These are phyloP conservation scores for Hirundichthys speculiger DNA, from an alignment of 2,113 vertebrate genomes.

Conservation along the genomic window DNA sequence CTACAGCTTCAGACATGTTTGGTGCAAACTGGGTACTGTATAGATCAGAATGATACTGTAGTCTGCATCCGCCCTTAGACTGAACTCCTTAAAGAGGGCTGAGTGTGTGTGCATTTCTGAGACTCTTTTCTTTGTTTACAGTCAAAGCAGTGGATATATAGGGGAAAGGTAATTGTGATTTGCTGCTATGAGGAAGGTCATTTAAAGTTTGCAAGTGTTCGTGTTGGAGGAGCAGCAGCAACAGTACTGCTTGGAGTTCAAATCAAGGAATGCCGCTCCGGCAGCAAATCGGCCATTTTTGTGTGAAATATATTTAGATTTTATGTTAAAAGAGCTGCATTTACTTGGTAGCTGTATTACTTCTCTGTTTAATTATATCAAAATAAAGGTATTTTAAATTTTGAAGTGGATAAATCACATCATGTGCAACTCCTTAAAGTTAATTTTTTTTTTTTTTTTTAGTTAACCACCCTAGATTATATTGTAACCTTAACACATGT, in stretches of 20 bases:
- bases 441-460: constrained; percentile 1
- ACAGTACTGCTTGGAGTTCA: constrained; percentile 50
- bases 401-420: not conserved
- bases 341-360: too few relatives aligned
- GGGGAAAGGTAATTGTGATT: constrained; percentile 41
- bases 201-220: constrained; percentile 49
- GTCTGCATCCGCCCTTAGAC: constrained; percentile 12
- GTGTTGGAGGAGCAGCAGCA: constrained; percentile 39
- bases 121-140: constrained; percentile 56
- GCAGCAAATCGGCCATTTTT: constrained; percentile 22
- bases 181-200: constrained; percentile 52
- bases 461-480: constrained; percentile 30
- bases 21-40: constrained; percentile 31
- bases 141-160: constrained; percentile 55
- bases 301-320: not conserved
- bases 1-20: constrained; percentile 47
- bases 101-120: constrained; percentile 1
- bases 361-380: not conserved
- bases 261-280: constrained; percentile 36
- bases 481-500: constrained; percentile 66
- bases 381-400: not conserved
- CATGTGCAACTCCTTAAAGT: not conserved
- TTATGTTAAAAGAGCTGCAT: too few relatives aligned
- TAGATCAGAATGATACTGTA: constrained; percentile 33
- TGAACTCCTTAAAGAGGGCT: constrained; percentile 5